Base-by-base conservation (phyloP, 2,888 invertebrate species). In the Diogma glabrata region DNA sequence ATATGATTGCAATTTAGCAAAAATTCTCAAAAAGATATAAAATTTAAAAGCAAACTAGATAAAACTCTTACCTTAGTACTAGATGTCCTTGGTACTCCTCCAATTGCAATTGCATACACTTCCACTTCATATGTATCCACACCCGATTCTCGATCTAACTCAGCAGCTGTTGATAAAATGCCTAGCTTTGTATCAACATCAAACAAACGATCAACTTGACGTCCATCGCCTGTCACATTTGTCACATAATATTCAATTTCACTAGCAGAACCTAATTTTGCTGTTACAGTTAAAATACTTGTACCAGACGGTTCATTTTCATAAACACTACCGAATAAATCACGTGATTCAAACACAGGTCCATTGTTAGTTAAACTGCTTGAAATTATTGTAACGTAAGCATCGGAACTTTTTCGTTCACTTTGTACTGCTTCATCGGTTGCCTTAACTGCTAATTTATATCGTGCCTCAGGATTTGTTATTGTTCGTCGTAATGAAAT, bases 341-440 rank as follows among this genome's bases (percentile, higher is more conserved):
- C 71, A 59, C 81, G 80, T 55, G 78, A 76, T 65, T 79, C 80
- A 57, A 78, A 77, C 55, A 74, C 71, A 9, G 84, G 79, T 53
- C 74, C 76, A 43, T 56, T 56, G 45, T 55, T 57, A 40, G 50
- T 43, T 16, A 55, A 24, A 24, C 79, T 78, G 10, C 81, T 77
- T 56, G 86, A 79, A 53, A 92, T 83, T 51, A 93, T 77, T 5
- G 87, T 91, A 45, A 93, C 74, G 64, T 89, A 88, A 1, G 88
- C 84, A 66, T 93, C 91, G 2, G 89, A 85, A 55, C 87, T 88
- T 68, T 85, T 83, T 54, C 91, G 78, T 65, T 91, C 91, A 58
- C 84, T 84, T 62, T 91, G 83, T 3, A 89, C 90, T 1, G 92
- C 93, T 66, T 92, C 92, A 67, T 93, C 93, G 8, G 91, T 90